Evolutionary conservation across 2,888 invertebrate species (phyloP), one percentile per base, ranked within the genome.

Genomic region (Schizotus pectinicornis): DNA sequence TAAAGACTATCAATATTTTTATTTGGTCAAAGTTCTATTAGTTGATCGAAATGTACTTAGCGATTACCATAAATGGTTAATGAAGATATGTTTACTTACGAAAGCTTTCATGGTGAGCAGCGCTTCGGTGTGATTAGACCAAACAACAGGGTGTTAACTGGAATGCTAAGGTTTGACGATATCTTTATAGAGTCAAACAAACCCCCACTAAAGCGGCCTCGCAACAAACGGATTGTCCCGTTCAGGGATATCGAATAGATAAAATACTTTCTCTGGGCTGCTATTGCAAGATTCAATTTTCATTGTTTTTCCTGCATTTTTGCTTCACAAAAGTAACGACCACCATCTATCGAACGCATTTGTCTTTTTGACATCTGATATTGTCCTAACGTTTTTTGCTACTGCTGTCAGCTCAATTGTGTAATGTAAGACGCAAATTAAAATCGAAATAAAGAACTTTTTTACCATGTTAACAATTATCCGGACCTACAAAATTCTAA

Each of bases 171-270:
- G 63, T 63, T 64, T 56, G 62, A 52, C 45, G 64, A 68, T 64
- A 68, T 65, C 67, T 70, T 65, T 71, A 69, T 71, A 71, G 59
- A 61, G 61, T 54, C 51, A 55, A 61, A 65, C 62, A 54, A 64
- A 62, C 71, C 70, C 71, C 71, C 70, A 67, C 69, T 64, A 62
- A 59, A 36, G 42, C 31, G 54, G 37, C 66, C 67, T 68, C 62
- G 59, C 56, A 67, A 50, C 51, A 63, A 62, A 60, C 67, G 67
- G 60, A 57, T 52, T 60, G 53, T 61, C 58, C 61, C 48, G 62
- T 67, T 70, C 68, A 68, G 68, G 68, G 68, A 67, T 68, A 70
- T 63, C 62, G 64, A 65, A 22, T 7, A 30, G 3, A n/a, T 68
- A 66, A 67, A 66, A 57, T 51, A 69, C 69, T 68, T 68, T 70